These are phyloP conservation scores for Agrochola circellaris DNA, from an alignment of 2,888 invertebrate genomes.

Conservation along the genomic window DNA sequence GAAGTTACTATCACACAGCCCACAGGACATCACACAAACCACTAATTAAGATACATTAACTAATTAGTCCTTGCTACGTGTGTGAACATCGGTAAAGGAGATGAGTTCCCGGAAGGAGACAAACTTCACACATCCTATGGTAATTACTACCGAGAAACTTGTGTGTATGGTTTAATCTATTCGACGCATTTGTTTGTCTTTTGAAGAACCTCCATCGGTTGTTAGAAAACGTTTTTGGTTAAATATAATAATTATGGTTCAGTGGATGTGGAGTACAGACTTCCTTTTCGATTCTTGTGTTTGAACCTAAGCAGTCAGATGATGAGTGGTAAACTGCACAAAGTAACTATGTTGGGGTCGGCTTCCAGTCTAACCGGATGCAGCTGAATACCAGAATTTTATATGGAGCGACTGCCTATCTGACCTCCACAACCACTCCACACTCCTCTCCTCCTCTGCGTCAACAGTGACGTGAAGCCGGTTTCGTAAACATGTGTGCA, in stretches of 20 bases:
- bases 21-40: background rate
- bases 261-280: background rate
- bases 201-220: background rate
- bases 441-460: too few relatives aligned
- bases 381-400: too few relatives aligned
- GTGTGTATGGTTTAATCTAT: slow-evolving; percentile 8
- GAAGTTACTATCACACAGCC: background rate
- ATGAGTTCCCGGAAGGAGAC: slow-evolving; percentile 21
- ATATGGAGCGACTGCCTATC: too few relatives aligned
- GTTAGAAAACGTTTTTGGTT: background rate
- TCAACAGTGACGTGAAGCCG: too few relatives aligned
- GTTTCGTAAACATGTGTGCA: too few relatives aligned
- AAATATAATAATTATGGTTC: background rate
- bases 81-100: slow-evolving; percentile 24
- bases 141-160: slow-evolving; percentile 31
- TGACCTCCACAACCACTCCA: too few relatives aligned
- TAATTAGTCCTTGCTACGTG: slow-evolving; percentile 42
- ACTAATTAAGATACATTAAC: slow-evolving; percentile 22
- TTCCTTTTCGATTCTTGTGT: background rate
- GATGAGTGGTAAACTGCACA: too few relatives aligned
- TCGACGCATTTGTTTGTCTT: slow-evolving; percentile 50
- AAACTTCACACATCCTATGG: slow-evolving; percentile 31
- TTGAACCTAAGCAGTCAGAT: too few relatives aligned
- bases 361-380: too few relatives aligned
- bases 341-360: too few relatives aligned